Percentiles rank a stretch among this genome's conserved stretches.
These are phyloP conservation scores for Nyctalus aviator DNA, from an alignment of 2,797 vertebrate species.

Conservation along the genomic window DNA sequence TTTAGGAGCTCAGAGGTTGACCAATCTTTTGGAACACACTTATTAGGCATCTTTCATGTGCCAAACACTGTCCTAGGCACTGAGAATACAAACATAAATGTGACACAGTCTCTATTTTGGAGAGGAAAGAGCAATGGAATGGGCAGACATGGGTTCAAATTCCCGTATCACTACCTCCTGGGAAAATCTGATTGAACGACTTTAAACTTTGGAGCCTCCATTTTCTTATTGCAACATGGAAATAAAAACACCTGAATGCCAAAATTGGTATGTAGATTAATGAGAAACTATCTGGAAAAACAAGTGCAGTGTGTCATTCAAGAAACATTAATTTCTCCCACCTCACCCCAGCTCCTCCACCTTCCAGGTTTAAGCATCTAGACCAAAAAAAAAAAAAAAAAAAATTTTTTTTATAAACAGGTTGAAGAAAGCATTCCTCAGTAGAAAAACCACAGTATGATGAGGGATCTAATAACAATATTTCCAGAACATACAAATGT, in stretches of 20 bases:
- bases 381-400: not conserved
- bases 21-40: not conserved
- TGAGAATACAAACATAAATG: not conserved
- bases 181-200: not conserved
- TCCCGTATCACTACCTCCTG: not conserved
- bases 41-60: not conserved
- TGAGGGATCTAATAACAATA: slow-evolving; percentile 56
- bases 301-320: not conserved
- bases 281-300: not conserved
- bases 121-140: not conserved
- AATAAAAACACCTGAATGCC: not conserved
- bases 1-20: not conserved
- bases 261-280: not conserved
- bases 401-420: not conserved
- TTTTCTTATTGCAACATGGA: not conserved
- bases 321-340: not conserved
- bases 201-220: not conserved
- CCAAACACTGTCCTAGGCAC: not conserved
- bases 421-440: slow-evolving; percentile 63
- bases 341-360: not conserved
- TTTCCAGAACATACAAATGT: slow-evolving; percentile 70
- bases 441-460: not conserved
- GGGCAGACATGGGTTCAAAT: not conserved
- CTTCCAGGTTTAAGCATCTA: not conserved
- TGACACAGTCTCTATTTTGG: not conserved